These are phyloP conservation scores for Crypturellus tataupa DNA, from an alignment of 2,797 vertebrate species.

Conservation along the genomic window DNA sequence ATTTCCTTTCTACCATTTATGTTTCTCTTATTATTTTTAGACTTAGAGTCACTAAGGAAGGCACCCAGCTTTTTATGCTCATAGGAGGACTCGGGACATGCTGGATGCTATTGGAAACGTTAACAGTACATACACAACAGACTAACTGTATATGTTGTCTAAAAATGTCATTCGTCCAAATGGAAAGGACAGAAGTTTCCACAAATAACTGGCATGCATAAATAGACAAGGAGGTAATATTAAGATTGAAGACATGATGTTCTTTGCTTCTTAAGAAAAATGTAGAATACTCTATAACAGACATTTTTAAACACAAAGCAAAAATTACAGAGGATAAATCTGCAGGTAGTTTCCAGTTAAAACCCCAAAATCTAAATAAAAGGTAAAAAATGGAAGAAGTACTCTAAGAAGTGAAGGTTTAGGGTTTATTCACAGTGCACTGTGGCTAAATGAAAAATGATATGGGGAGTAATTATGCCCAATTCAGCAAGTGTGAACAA, in stretches of 20 bases:
- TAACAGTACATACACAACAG: background rate
- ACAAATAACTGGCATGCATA: background rate
- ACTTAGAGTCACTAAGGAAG: background rate
- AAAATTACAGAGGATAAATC: background rate
- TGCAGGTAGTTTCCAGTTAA: background rate
- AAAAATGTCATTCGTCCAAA: background rate
- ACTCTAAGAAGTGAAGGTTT: background rate
- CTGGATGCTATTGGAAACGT: background rate
- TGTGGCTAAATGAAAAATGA: background rate
- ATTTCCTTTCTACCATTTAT: background rate
- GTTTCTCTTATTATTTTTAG: background rate
- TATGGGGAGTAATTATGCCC: background rate
- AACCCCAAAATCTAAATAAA: background rate
- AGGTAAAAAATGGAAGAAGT: background rate
- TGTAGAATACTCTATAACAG: background rate
- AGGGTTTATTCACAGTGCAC: background rate
- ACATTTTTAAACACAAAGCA: background rate
- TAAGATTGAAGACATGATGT: background rate
- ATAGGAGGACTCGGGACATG: background rate
- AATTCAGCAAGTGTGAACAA: background rate
- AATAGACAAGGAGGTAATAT: background rate
- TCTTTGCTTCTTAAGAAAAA: background rate
- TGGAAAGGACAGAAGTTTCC: background rate
- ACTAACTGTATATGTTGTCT: accelerated
- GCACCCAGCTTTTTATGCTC: background rate